A percentile compares a stretch with the other conserved stretches of the same genome.
phyloP scores from a whole-genome alignment of 2,888 invertebrate genomes.

The Pediacus dermestoides region DNA sequence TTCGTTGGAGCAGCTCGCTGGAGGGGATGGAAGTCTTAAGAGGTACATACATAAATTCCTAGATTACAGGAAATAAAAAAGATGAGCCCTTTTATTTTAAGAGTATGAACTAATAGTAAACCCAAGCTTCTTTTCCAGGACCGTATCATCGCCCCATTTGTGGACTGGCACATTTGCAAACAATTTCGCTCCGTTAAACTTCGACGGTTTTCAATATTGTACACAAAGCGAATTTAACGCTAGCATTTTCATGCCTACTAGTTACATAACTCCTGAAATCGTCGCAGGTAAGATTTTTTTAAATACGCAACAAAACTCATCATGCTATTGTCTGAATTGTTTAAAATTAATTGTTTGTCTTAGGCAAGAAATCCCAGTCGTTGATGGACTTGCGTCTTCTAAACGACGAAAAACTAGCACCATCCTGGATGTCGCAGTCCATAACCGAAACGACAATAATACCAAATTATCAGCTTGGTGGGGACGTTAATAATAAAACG shows the following conservation, averaged over 20 bases:
- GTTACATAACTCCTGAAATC: conserved; percentile 4
- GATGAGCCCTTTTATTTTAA: no score
- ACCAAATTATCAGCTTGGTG: conserved; percentile 27
- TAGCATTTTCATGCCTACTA: conserved; percentile 44
- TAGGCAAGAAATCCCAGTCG: conserved; percentile 47
- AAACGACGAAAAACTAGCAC: conserved; percentile 38
- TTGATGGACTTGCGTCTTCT: conserved; percentile 46
- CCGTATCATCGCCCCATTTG: conserved; percentile 41
- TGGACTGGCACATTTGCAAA: conserved; percentile 41
- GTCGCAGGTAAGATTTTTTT: background rate
- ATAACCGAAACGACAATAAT: conserved; percentile 35
- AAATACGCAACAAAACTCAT: no score
- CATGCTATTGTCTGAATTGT: no score
- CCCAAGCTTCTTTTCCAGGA: no score
- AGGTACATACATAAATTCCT: no score
- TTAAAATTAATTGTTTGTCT: conserved; percentile 22
- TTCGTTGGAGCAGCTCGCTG: conserved; percentile 39
- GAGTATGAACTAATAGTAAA: no score
- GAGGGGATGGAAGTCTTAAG: no score
- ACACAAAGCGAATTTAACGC: conserved; percentile 50
- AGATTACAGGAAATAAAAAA: no score
- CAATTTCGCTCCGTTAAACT: conserved; percentile 39
- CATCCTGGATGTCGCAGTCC: conserved; percentile 37
- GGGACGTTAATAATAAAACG: conserved; percentile 1
- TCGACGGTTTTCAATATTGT: conserved; percentile 44